Evolutionary conservation across 1,140 invertebrate genomes (phyloP).

Genomic region (Coenobita brevimanus): DNA sequence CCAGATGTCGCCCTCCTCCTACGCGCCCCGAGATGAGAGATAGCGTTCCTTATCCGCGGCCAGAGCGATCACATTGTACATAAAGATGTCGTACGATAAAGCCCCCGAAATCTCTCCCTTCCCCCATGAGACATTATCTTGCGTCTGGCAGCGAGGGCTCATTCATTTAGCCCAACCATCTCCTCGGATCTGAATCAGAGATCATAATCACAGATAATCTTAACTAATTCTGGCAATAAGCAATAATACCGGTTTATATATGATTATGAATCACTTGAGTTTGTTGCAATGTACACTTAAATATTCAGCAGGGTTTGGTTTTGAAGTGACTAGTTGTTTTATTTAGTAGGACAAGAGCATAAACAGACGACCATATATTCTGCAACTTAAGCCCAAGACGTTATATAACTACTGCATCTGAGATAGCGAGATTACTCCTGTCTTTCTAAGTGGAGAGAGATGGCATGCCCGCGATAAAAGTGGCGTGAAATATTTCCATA

Average conservation of each 20-base stretch:
- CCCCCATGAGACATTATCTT: slow-evolving; percentile 10
- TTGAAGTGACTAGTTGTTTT: too few species aligned
- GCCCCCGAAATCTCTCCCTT: too few species aligned
- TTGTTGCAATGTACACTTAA: too few species aligned
- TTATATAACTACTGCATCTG: too few species aligned
- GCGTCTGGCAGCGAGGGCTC: slow-evolving; percentile 1
- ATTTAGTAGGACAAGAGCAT: too few species aligned
- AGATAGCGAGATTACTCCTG: slow-evolving; percentile 14
- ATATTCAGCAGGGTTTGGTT: too few species aligned
- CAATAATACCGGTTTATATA: too few species aligned
- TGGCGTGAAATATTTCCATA: slow-evolving; percentile 27
- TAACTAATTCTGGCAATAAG: too few species aligned
- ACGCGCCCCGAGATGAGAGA: slow-evolving; percentile 13
- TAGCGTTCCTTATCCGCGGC: slow-evolving; percentile 24
- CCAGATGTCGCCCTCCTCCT: neutral
- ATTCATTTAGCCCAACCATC: slow-evolving; percentile 31
- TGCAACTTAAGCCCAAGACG: too few species aligned
- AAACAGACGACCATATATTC: too few species aligned
- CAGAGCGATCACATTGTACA: slow-evolving; percentile 11
- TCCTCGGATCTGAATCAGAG: neutral
- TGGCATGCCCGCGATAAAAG: slow-evolving; percentile 13
- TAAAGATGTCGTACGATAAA: slow-evolving; percentile 33
- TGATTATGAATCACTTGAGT: too few species aligned
- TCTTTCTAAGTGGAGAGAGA: slow-evolving; percentile 28
- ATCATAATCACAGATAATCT: too few species aligned